phyloP scores from a whole-genome alignment of 1,140 invertebrate genomes.

The Ceratitis capitata region DNA sequence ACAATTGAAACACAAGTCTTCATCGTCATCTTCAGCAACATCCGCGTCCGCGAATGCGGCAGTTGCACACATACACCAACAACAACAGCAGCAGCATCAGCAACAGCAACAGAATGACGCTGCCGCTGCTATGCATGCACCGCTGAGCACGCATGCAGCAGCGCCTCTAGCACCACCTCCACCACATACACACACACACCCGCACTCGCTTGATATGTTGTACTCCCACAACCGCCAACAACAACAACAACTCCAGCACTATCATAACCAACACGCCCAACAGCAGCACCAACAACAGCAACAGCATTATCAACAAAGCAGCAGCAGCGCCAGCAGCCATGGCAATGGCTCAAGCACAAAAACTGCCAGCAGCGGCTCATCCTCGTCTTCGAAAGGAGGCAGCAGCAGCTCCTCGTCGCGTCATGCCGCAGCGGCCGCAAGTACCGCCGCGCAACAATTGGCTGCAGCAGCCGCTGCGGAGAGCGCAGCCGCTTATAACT shows the following conservation, averaged over 20 bases:
- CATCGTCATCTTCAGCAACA: constrained; percentile 14
- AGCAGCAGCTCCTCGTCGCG: constrained; percentile 41
- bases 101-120: constrained; percentile 10
- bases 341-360: constrained; percentile 6
- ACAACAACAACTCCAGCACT: constrained; percentile 44
- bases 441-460: constrained; percentile 4
- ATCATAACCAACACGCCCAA: constrained; percentile 45
- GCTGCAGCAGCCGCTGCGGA: constrained; percentile 51
- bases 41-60: constrained; percentile 45
- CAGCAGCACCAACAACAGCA: constrained; percentile 43
- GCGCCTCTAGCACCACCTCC: constrained; percentile 46
- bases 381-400: neutral
- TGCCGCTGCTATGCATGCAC: constrained; percentile 16
- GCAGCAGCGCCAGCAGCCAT: constrained; percentile 38
- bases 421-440: neutral
- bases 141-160: constrained; percentile 14
- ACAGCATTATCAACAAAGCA: constrained; percentile 43
- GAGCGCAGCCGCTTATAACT: constrained; percentile 55
- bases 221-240: constrained; percentile 60
- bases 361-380: neutral
- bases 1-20: constrained; percentile 40
- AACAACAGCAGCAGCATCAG: constrained; percentile 45
- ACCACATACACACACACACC: constrained; percentile 32
- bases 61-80: constrained; percentile 46
- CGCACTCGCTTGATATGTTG: constrained; percentile 61